phyloP scores from a whole-genome alignment of 2,888 invertebrate genomes.

The Pterobdella sp. region DNA sequence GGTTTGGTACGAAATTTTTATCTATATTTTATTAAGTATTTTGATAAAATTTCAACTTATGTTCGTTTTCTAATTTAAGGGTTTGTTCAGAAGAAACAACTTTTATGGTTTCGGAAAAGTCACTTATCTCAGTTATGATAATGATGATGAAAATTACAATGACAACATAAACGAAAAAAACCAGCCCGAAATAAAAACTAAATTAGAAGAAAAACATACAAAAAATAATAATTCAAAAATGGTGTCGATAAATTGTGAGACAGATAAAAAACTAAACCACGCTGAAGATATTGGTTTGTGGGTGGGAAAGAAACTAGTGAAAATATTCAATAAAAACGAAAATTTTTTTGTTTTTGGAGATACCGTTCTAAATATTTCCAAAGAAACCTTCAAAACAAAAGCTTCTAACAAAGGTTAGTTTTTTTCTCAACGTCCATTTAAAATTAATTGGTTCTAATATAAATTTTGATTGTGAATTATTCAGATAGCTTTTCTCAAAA shows the following conservation, averaged over 20 bases:
- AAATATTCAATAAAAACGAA: background rate
- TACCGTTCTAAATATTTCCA: background rate
- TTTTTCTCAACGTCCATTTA: no score
- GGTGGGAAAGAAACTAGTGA: conserved; percentile 17
- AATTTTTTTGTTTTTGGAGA: conserved; percentile 1
- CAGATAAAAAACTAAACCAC: no score
- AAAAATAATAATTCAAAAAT: no score
- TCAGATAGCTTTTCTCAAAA: no score
- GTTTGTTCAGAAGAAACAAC: no score
- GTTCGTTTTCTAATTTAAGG: no score
- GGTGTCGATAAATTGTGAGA: no score
- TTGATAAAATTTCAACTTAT: background rate
- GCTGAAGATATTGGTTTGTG: conserved; percentile 19
- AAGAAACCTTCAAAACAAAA: background rate
- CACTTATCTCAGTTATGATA: background rate
- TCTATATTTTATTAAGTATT: background rate
- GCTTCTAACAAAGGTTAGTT: no score
- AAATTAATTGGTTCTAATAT: no score
- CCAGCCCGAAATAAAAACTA: background rate
- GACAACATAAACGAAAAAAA: background rate
- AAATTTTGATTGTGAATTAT: no score
- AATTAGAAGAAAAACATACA: background rate
- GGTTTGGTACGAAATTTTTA: background rate
- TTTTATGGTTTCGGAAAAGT: background rate
- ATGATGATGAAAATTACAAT: background rate